phyloP scores from a whole-genome alignment of 2,888 invertebrate species.

The Drosophila imparisetae region DNA sequence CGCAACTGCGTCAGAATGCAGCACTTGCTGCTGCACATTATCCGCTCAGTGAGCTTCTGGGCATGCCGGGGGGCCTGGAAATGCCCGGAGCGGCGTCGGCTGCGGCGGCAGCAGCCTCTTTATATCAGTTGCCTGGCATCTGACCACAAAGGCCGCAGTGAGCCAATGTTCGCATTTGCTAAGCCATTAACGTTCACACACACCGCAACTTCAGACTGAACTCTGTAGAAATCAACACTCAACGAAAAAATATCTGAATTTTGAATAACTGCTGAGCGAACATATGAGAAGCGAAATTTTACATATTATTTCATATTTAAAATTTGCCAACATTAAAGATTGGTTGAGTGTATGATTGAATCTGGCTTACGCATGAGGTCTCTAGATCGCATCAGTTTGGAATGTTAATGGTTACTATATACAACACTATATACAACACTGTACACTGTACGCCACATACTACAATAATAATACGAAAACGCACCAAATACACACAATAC shows the following conservation, averaged over 20 bases:
- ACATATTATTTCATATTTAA: neutral
- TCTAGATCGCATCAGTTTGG: neutral
- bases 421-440: conserved; percentile 22
- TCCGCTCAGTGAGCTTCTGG: conserved; percentile 90
- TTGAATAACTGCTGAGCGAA: neutral
- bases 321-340: neutral
- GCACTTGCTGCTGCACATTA: conserved; percentile 86
- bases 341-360: neutral
- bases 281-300: neutral
- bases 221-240: neutral
- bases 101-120: conserved; percentile 85
- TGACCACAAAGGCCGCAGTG: conserved; percentile 86
- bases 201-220: neutral
- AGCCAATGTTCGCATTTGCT: conserved; percentile 23
- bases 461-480: conserved; percentile 1
- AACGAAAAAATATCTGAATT: neutral
- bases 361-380: neutral
- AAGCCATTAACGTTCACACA: conserved; percentile 12
- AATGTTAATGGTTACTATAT: conserved; percentile 1
- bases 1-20: conserved; percentile 78
- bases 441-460: conserved; percentile 11
- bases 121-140: conserved; percentile 90
- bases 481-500: conserved; percentile 33
- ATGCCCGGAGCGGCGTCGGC: conserved; percentile 85
- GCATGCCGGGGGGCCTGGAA: conserved; percentile 89